These are phyloP conservation scores for Otolemur garnettii DNA, from an alignment of 2,113 vertebrate genomes.

Conservation along the genomic window DNA sequence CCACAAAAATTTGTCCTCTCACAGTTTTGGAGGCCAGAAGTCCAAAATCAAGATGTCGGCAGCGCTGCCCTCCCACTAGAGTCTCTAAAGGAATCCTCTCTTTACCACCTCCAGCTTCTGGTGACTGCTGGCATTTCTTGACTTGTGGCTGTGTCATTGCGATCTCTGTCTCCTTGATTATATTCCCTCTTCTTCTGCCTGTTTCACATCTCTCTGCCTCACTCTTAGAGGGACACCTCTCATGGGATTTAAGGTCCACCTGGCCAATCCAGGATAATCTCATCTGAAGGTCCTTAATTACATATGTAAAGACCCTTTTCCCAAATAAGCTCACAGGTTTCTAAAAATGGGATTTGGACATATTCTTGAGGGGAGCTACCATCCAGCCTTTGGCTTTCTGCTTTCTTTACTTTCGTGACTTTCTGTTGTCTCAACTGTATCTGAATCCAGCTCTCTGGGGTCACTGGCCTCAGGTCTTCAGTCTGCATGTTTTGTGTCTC, in stretches of 20 bases:
- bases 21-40: not conserved
- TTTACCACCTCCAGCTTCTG: not conserved
- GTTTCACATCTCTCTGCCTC: not conserved
- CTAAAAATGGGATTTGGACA: not conserved
- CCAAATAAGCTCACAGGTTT: not conserved
- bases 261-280: not conserved
- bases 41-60: not conserved
- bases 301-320: constrained; percentile 23
- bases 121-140: not conserved
- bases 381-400: not conserved
- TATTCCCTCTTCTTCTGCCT: not conserved
- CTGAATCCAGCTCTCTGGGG: not conserved
- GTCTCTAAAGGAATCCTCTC: not conserved
- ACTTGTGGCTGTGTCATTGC: not conserved
- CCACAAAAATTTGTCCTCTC: not conserved
- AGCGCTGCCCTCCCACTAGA: not conserved
- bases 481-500: not conserved
- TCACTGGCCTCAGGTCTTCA: not conserved
- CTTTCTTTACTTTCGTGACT: not conserved
- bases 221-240: not conserved
- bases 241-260: not conserved
- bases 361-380: not conserved
- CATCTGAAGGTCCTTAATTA: constrained; percentile 9
- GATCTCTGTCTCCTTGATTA: not conserved
- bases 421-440: not conserved